phyloP scores from a whole-genome alignment of 2,113 vertebrate genomes.

The Arvicanthis niloticus region DNA sequence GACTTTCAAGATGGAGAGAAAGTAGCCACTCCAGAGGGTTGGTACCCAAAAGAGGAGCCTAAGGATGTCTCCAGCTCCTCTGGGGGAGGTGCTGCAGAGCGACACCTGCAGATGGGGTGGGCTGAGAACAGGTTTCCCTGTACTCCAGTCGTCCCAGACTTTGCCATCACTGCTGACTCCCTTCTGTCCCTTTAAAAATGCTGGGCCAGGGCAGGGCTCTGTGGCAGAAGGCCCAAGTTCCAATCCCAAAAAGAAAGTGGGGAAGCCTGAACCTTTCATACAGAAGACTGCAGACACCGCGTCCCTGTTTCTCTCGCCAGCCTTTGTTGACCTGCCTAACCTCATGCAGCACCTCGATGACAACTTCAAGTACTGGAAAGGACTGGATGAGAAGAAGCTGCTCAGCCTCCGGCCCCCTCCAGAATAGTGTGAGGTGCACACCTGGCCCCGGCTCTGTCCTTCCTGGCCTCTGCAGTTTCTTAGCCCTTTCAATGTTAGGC shows the following conservation, averaged over 20 bases:
- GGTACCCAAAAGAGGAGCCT: not conserved
- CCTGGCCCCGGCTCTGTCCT: conserved; percentile 56
- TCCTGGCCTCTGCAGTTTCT: conserved; percentile 68
- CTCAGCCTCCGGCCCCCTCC: conserved; percentile 93
- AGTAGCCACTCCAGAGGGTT: not conserved
- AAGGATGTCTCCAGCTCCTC: not conserved
- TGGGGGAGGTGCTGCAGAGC: not conserved
- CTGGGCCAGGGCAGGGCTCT: not conserved
- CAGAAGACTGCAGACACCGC: not conserved
- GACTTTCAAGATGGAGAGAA: not conserved
- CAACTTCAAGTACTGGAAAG: conserved; percentile 99
- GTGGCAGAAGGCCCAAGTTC: not conserved
- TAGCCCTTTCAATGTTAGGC: conserved; percentile 82
- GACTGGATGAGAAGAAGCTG: conserved; percentile 93
- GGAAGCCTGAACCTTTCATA: not conserved
- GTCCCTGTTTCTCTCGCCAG: conserved; percentile 81
- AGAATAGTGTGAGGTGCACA: conserved; percentile 84
- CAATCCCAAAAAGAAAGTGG: not conserved
- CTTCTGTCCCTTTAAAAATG: not conserved
- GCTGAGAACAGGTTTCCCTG: not conserved
- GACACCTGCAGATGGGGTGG: not conserved
- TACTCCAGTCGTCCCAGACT: accelerated
- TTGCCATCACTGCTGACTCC: not conserved
- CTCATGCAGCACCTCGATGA: conserved; percentile 97
- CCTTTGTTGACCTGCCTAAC: conserved; percentile 96